A percentile compares a stretch with the other conserved stretches of the same genome.
phyloP scores from a whole-genome alignment of 1,140 invertebrate species.

The Latrodectus geometricus region DNA sequence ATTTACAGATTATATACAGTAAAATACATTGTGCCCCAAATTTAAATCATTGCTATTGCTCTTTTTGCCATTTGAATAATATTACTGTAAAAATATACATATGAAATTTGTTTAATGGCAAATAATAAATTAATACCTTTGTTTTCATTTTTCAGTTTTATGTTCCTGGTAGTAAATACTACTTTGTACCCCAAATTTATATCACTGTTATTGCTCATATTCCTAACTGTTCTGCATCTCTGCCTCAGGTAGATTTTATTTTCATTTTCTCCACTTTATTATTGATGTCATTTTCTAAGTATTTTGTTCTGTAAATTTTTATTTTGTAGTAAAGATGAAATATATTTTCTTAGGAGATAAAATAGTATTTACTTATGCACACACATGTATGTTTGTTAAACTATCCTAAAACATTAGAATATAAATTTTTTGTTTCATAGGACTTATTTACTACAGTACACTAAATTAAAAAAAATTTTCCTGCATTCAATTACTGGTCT shows the following conservation, averaged over 20 bases:
- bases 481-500: too few relatives aligned
- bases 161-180: constrained; percentile 76
- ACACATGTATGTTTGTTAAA: too few relatives aligned
- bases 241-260: constrained; percentile 63
- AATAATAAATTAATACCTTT: not conserved
- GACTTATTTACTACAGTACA: too few relatives aligned
- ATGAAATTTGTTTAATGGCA: not conserved
- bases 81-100: not conserved
- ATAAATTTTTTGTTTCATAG: too few relatives aligned
- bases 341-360: not conserved
- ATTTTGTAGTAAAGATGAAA: not conserved
- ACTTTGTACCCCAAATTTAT: constrained; percentile 80
- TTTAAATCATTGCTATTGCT: not conserved
- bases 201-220: constrained; percentile 84
- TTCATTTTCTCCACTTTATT: not conserved
- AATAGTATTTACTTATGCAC: not conserved
- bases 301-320: not conserved
- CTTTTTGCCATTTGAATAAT: not conserved
- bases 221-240: constrained; percentile 79
- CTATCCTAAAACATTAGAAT: too few relatives aligned
- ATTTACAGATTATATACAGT: not conserved
- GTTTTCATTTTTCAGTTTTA: constrained; percentile 74
- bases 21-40: not conserved
- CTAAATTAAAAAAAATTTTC: too few relatives aligned
- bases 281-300: not conserved